Evolutionary conservation across 2,888 invertebrate species (phyloP).

Genomic region (Trichogramma evanescens): DNA sequence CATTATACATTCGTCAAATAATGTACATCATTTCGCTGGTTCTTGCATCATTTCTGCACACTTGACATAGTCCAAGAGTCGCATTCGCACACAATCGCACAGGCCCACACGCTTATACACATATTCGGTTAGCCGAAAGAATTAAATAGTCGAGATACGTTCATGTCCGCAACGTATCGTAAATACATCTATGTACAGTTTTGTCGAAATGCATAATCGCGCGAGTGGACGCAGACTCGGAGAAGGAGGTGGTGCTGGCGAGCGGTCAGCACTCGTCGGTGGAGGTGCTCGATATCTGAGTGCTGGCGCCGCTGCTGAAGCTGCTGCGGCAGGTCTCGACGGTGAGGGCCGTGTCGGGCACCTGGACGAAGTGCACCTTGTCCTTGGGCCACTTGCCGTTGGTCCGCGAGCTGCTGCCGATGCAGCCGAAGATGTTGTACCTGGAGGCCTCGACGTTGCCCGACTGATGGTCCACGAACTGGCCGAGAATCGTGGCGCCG

Average conservation of each 20-base stretch:
- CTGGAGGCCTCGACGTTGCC: slow-evolving; percentile 33
- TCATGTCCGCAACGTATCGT: too few species aligned
- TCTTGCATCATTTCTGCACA: too few species aligned
- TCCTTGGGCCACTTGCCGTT: slow-evolving; percentile 39
- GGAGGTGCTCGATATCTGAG: slow-evolving; percentile 57
- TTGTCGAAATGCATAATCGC: too few species aligned
- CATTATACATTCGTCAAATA: too few species aligned
- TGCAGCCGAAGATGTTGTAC: slow-evolving; percentile 43
- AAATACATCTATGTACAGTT: too few species aligned
- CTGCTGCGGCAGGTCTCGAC: slow-evolving; percentile 57
- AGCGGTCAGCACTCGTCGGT: slow-evolving; percentile 50
- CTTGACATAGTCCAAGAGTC: too few species aligned
- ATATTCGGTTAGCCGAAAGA: too few species aligned
- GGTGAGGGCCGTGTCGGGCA: slow-evolving; percentile 54
- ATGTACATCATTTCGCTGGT: too few species aligned
- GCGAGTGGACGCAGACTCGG: too few species aligned
- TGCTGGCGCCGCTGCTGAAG: slow-evolving; percentile 59
- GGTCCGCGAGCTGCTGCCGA: slow-evolving; percentile 35
- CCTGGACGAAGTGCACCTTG: slow-evolving; percentile 51
- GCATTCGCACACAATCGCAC: too few species aligned
- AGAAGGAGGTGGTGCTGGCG: not conserved
- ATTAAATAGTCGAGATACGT: too few species aligned
- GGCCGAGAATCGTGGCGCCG: slow-evolving; percentile 27
- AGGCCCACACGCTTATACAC: too few species aligned
- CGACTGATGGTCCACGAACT: slow-evolving; percentile 5